Evolutionary conservation across 2,797 vertebrate genomes (phyloP).

Genomic region (Mustela erminea): DNA sequence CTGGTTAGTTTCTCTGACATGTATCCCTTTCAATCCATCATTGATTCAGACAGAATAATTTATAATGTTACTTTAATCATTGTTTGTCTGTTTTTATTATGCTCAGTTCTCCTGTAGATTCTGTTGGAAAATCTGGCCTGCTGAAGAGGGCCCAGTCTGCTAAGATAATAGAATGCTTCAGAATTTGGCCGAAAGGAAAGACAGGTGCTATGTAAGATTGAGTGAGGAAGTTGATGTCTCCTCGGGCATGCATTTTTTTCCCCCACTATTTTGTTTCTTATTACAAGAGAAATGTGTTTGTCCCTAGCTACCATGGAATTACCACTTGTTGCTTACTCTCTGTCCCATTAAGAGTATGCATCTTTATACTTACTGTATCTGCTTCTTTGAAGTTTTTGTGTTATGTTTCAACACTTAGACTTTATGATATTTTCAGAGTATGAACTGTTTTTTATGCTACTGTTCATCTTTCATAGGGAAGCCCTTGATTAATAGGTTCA

Average conservation of each 20-base stretch:
- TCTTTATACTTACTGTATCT: neutral
- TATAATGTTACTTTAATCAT: too few relatives aligned
- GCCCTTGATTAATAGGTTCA: neutral
- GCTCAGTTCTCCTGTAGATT: too few relatives aligned
- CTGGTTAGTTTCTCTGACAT: neutral
- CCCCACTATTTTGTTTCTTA: constrained; percentile 23
- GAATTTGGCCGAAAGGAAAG: constrained; percentile 42
- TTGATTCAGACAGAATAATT: neutral
- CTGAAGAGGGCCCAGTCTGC: neutral
- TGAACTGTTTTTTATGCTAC: neutral
- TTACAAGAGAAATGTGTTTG: constrained; percentile 42
- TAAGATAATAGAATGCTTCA: constrained; percentile 52
- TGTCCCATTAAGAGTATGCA: neutral
- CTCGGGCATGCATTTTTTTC: neutral
- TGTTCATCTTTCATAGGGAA: constrained; percentile 4
- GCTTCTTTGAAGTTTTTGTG: constrained; percentile 1
- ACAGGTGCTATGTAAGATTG: constrained; percentile 53
- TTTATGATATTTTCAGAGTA: constrained; percentile 40
- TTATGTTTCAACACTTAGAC: constrained; percentile 13
- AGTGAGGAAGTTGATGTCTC: constrained; percentile 44
- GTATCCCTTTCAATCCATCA: neutral
- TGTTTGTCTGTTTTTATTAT: too few relatives aligned
- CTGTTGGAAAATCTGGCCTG: neutral
- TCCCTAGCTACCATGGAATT: constrained; percentile 9
- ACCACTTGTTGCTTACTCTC: neutral